phyloP scores from a whole-genome alignment of 2,113 vertebrate species.

The Coturnix japonica region DNA sequence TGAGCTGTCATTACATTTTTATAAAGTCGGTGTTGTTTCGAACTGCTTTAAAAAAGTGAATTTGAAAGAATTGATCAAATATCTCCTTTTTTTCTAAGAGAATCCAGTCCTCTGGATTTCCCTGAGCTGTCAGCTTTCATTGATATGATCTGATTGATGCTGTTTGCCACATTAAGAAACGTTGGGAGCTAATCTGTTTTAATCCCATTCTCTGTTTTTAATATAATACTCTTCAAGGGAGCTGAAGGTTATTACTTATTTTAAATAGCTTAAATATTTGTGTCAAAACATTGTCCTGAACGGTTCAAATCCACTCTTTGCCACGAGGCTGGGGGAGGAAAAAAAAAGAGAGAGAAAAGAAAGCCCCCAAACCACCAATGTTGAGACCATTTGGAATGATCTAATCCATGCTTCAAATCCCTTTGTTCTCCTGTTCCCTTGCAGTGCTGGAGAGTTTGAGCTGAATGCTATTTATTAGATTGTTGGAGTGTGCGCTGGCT shows the following conservation, averaged over 20 bases:
- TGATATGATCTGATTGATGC: slow-evolving; percentile 69
- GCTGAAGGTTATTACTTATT: slow-evolving; percentile 65
- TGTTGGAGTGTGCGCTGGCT: slow-evolving; percentile 41
- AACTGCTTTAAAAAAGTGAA: slow-evolving; percentile 16
- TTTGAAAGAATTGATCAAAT: slow-evolving; percentile 63
- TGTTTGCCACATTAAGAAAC: slow-evolving; percentile 66
- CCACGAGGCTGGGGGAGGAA: neutral
- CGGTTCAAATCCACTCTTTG: slow-evolving; percentile 60
- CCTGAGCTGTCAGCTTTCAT: slow-evolving; percentile 62
- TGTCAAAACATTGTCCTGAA: slow-evolving; percentile 71
- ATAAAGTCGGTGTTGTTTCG: slow-evolving; percentile 50
- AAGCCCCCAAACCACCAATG: slow-evolving; percentile 7
- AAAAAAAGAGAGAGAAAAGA: neutral
- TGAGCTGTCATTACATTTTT: slow-evolving; percentile 67
- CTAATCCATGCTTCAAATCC: slow-evolving; percentile 53
- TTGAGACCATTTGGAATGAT: slow-evolving; percentile 56
- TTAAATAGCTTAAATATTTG: slow-evolving; percentile 75
- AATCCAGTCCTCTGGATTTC: slow-evolving; percentile 58
- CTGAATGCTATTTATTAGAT: slow-evolving; percentile 50
- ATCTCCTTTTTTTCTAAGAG: slow-evolving; percentile 56
- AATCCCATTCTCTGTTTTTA: slow-evolving; percentile 71
- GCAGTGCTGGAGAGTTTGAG: slow-evolving; percentile 39
- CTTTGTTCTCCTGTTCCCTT: slow-evolving; percentile 63
- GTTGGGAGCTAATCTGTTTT: slow-evolving; percentile 65
- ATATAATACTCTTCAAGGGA: slow-evolving; percentile 70